Conservation (phyloP, 2,888 invertebrate genomes). For the Parapristionchus giblindavisi region DNA sequence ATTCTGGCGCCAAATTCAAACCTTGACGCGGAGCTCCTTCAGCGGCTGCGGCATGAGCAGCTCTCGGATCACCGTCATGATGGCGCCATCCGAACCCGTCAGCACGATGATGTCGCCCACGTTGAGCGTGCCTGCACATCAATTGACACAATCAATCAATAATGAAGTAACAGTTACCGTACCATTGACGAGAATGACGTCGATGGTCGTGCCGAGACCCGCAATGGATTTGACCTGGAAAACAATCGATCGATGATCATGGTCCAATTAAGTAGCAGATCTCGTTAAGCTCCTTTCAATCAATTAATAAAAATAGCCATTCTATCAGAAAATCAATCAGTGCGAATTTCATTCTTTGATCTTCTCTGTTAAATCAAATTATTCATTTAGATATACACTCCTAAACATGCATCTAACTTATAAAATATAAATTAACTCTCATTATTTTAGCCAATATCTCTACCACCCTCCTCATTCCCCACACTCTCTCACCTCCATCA, state of each 20-base stretch:
- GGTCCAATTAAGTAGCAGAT: no score
- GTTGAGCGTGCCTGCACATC: constrained; percentile 74
- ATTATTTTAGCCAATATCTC: constrained; percentile 11
- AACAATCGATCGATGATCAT: no score
- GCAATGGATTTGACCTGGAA: constrained; percentile 88
- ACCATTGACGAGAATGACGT: constrained; percentile 97
- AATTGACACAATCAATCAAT: neutral
- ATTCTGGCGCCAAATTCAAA: constrained; percentile 63
- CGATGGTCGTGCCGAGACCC: constrained; percentile 96
- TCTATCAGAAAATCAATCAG: no score
- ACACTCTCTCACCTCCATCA: constrained; percentile 72
- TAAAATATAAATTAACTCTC: constrained; percentile 40
- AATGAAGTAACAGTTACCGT: constrained; percentile 62
- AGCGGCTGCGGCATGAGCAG: constrained; percentile 97
- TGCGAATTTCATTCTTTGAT: no score
- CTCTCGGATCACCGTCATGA: constrained; percentile 94
- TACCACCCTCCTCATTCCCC: constrained; percentile 12
- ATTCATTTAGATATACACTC: no score
- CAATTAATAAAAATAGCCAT: no score
- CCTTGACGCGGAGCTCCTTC: constrained; percentile 95
- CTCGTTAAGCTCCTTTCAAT: no score
- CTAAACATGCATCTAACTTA: constrained; percentile 35
- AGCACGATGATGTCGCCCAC: constrained; percentile 94
- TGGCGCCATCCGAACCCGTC: constrained; percentile 97
- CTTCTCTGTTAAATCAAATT: no score